Conservation (phyloP, 1,140 invertebrate species). For the Holotrichia oblita region DNA sequence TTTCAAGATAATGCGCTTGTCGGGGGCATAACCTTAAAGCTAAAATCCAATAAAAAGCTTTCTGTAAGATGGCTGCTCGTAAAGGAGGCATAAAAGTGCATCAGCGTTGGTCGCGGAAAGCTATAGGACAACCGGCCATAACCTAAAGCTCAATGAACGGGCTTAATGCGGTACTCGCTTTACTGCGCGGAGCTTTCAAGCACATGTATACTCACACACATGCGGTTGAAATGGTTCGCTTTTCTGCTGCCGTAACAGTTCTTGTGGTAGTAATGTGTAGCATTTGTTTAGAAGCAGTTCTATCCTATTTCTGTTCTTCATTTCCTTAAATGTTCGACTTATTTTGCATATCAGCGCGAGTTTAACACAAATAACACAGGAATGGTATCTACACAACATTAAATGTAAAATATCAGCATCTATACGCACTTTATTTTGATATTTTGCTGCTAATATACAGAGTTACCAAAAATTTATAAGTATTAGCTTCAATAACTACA, state of each 20-base stretch:
- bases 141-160: slow-evolving; percentile 56
- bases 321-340: background rate
- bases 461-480: no score
- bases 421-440: no score
- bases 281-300: slow-evolving; percentile 47
- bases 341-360: background rate
- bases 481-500: no score
- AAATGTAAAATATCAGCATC: no score
- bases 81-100: slow-evolving; percentile 57
- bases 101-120: slow-evolving; percentile 50
- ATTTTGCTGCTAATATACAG: no score
- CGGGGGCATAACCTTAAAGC: slow-evolving; percentile 43
- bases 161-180: slow-evolving; percentile 55
- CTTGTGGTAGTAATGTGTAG: slow-evolving; percentile 54
- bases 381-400: no score
- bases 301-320: background rate
- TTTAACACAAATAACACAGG: no score
- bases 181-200: slow-evolving; percentile 56
- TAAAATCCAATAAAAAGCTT: slow-evolving; percentile 52
- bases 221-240: slow-evolving; percentile 47
- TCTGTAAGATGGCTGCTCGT: slow-evolving; percentile 56
- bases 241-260: slow-evolving; percentile 54
- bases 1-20: slow-evolving; percentile 19
- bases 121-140: slow-evolving; percentile 56
- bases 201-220: slow-evolving; percentile 40